A percentile compares a stretch with the other conserved stretches of the same genome.
Evolutionary conservation across 2,113 vertebrate genomes (phyloP).

Genomic region (Ginglymostoma cirratum): DNA sequence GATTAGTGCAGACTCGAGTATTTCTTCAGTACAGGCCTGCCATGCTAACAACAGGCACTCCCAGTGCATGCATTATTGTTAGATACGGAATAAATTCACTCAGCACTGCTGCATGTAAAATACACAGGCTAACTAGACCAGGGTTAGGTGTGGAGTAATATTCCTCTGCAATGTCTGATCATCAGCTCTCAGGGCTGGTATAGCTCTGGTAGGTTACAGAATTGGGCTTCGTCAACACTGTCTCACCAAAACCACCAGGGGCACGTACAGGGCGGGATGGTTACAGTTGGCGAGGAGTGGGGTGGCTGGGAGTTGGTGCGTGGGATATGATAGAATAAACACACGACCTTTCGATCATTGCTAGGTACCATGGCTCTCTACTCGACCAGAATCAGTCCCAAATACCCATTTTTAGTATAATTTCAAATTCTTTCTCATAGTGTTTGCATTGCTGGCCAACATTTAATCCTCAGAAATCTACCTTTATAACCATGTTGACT

Average conservation of each 20-base stretch:
- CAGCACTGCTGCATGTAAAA: no score
- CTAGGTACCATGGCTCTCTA: background rate
- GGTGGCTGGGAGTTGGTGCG: background rate
- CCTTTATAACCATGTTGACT: no score
- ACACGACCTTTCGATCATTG: background rate
- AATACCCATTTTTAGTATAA: background rate
- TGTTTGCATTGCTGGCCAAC: background rate
- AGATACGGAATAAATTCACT: background rate
- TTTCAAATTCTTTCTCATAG: background rate
- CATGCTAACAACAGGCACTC: background rate
- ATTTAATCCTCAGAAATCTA: background rate
- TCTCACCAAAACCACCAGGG: background rate
- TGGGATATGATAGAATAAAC: background rate
- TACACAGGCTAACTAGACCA: no score
- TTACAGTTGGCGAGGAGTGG: background rate
- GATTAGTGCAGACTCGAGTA: background rate
- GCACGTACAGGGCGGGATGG: background rate
- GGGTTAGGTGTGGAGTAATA: background rate
- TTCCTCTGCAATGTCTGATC: background rate
- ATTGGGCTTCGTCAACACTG: background rate
- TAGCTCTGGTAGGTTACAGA: background rate
- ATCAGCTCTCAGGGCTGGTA: background rate
- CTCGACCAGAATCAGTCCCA: background rate
- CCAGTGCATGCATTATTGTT: background rate
- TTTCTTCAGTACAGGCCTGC: background rate